phyloP scores from a whole-genome alignment of 64 coral and sea anemone genomes.

The Porites lutea region DNA sequence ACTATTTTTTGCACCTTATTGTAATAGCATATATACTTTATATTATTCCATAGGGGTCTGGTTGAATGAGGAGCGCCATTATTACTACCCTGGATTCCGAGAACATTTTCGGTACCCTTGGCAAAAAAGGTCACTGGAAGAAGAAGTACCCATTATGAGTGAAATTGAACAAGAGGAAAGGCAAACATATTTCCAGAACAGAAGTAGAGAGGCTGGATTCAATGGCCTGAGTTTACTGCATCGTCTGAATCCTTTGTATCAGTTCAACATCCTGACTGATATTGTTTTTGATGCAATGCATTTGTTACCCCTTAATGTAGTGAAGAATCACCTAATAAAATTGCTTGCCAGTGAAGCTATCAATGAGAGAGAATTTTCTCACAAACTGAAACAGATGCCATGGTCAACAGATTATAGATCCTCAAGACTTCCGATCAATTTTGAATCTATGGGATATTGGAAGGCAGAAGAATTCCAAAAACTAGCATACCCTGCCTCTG shows the following conservation, averaged over 20 bases:
- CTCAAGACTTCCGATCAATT: constrained; percentile 72
- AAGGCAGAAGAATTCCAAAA: constrained; percentile 77
- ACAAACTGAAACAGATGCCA: constrained; percentile 73
- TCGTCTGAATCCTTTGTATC: constrained; percentile 62
- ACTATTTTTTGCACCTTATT: background rate
- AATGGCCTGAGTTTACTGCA: constrained; percentile 68
- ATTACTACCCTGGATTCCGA: constrained; percentile 75
- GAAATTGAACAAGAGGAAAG: constrained; percentile 72
- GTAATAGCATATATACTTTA: background rate
- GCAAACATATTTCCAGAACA: constrained; percentile 55
- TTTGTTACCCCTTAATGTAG: constrained; percentile 69
- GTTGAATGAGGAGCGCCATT: constrained; percentile 56
- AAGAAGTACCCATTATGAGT: constrained; percentile 54
- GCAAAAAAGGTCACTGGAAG: constrained; percentile 66
- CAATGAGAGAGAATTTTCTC: constrained; percentile 55
- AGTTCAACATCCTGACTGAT: constrained; percentile 64
- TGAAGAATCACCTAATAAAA: constrained; percentile 76
- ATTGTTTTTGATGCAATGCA: constrained; percentile 85
- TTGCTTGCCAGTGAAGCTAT: constrained; percentile 27
- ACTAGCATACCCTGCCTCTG: constrained; percentile 71
- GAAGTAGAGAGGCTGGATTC: constrained; percentile 63
- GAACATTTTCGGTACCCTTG: constrained; percentile 67
- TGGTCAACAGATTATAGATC: constrained; percentile 74
- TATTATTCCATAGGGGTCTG: constrained; percentile 35
- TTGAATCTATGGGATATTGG: constrained; percentile 73